Evolutionary conservation across 2,888 invertebrate genomes (phyloP).

Genomic region (Eristalis tenax): DNA sequence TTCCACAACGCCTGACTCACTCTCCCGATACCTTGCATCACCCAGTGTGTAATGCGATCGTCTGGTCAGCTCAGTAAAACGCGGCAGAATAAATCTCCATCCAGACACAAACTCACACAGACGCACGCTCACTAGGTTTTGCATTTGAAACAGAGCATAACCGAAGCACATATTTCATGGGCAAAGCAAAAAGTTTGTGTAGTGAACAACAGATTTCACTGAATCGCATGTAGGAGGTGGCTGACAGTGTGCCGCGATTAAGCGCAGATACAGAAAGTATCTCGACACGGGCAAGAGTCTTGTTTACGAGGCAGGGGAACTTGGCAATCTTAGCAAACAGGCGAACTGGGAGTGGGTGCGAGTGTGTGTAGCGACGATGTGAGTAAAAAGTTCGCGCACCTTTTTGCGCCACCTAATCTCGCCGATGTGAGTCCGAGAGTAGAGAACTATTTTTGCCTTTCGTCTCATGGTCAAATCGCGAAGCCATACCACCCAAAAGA

Average conservation of each 20-base stretch:
- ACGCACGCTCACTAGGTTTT: constrained; percentile 13
- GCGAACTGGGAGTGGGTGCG: not conserved
- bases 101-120: not conserved
- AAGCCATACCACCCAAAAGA: constrained; percentile 1
- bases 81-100: constrained; percentile 36
- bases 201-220: constrained; percentile 8
- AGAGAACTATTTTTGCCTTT: not conserved
- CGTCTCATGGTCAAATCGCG: constrained; percentile 24
- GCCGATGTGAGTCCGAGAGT: not conserved
- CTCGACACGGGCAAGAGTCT: constrained; percentile 71
- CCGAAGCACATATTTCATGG: constrained; percentile 54
- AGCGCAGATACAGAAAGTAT: constrained; percentile 42
- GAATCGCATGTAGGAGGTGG: constrained; percentile 76
- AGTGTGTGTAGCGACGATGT: constrained; percentile 27
- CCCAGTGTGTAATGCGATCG: not conserved
- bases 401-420: constrained; percentile 10
- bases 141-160: constrained; percentile 67
- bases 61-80: constrained; percentile 18
- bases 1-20: constrained; percentile 46
- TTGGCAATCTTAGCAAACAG: too few species aligned
- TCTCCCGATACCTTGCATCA: not conserved
- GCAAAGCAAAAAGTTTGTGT: constrained; percentile 23
- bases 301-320: constrained; percentile 74
- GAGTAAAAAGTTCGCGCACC: constrained; percentile 9
- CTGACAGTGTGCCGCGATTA: constrained; percentile 42